Evolutionary conservation across 23 tunicate genomes (phyloP), one percentile per base, ranked within the genome.

Genomic region (Styela clava): DNA sequence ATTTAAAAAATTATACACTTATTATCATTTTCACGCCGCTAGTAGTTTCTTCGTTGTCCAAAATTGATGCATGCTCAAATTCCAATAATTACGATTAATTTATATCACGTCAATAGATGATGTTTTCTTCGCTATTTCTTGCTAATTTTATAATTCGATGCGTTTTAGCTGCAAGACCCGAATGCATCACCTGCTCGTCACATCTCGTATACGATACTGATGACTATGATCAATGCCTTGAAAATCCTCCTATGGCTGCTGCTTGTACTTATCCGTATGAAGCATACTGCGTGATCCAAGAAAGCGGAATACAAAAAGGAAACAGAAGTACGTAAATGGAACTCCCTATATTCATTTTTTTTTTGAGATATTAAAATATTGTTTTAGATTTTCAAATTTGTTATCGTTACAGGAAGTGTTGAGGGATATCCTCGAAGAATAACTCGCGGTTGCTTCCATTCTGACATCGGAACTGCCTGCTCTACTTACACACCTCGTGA

Each of bases 391-490:
- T n/a, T n/a, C n/a, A n/a, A n/a, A n/a, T n/a, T n/a, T n/a, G n/a
- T n/a, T n/a, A n/a, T n/a, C n/a, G n/a, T n/a, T n/a, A 44, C 31
- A 67, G 71, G 18, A 67, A 25, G 31, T 67, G 71, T 67, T 29
- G 2, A 1, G 0, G 71, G 71, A 67, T 67, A 67, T 1, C 71
- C 71, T 1, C 30, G 83, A 1, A 30, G 83, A 16, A 31, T 68
- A 44, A 44, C 56, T 44, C 56, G 56, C 56, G 56, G 56, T 44
- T 44, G 56, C 12, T 44, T 12, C 0, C 62, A 68, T 24, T 52
- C 37, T 16, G 32, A 21, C 62, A 52, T 79, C 0, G 86, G 86
- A 19, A 74, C 63, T 51, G 79, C 35, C 2, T 83, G 86, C 78
- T 9, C 7, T 12, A 31, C 79, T 1, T n/a, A 74, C 2, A 21